Percentiles rank a stretch among this genome's conserved stretches.
These are phyloP conservation scores for Mycogona germanica DNA, from an alignment of 2,888 invertebrate genomes.

Conservation along the genomic window DNA sequence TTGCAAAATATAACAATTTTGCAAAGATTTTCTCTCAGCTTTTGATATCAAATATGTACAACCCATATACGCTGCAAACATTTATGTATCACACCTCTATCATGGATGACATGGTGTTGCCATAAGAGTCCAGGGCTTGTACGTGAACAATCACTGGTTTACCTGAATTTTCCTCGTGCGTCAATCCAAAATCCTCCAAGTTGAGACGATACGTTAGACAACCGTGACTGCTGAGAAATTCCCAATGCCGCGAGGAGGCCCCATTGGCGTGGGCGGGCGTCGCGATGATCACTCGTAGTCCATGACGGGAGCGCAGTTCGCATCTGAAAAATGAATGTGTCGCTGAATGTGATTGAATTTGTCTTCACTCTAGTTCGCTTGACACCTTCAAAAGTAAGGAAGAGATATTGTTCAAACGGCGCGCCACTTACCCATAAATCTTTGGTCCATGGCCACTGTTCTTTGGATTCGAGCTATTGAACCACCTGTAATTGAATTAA, in stretches of 20 bases:
- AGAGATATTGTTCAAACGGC: no score
- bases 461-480: background rate
- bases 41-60: no score
- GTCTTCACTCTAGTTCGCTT: background rate
- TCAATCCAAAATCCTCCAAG: background rate
- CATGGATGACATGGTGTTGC: slow-evolving; percentile 1
- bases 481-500: slow-evolving; percentile 6
- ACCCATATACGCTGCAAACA: no score
- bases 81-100: no score
- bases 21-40: no score
- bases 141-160: no score
- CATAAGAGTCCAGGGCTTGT: no score
- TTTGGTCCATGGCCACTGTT: slow-evolving; percentile 6
- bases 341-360: background rate
- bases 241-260: background rate
- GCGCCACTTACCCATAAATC: slow-evolving; percentile 6
- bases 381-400: no score
- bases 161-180: no score
- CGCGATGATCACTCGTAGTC: slow-evolving; percentile 9
- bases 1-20: no score
- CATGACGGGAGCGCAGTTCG: background rate
- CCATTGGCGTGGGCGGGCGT: background rate
- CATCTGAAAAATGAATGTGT: no score
- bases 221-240: background rate
- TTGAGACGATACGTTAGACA: background rate